Evolutionary conservation across 2,888 invertebrate species (phyloP), one percentile per base, ranked within the genome.

Genomic region (Philopedon plagiatum): DNA sequence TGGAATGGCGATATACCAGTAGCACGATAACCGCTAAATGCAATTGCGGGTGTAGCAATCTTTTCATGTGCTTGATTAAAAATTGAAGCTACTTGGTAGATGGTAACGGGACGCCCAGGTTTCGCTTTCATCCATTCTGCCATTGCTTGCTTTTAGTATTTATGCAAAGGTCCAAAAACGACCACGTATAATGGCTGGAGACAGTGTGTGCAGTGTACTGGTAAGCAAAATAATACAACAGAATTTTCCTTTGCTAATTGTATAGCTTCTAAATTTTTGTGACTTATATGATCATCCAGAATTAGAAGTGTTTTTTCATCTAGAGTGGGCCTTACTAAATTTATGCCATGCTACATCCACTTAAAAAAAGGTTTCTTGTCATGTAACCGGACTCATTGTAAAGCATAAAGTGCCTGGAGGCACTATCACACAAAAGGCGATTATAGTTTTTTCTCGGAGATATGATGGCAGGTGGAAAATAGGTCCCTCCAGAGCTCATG

Each of bases 331-430:
- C 58, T 62, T 13, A 67, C 67, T 46, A 39, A 29, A 15, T 67
- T 4, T 5, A 67, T 21, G 44, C 63, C 63, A 65, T 65, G 57
- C 18, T 65, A 32, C 8, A 65, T 58, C 65, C 67, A 67, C 13
- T 62, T 61, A 63, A 32, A 39, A 69, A 63, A 8, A 69, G 19
- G 7, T 63, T 62, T 61, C 62, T 62, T 5, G 69, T 69, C 69
- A 69, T 69, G 19, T 63, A 62, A 9, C 34, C 69, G 11, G 60
- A 67, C 11, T 69, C 69, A 39, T 69, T 69, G 13, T 51, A 51
- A 11, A 58, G n/a, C n/a, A n/a, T n/a, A n/a, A n/a, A n/a, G n/a
- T n/a, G n/a, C n/a, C n/a, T n/a, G n/a, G n/a, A n/a, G n/a, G n/a
- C n/a, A n/a, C n/a, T n/a, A 68, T 68, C 68, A 19, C 44, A 61